phyloP scores from a whole-genome alignment of 2,888 invertebrate species.

The Drosophila quinaria region DNA sequence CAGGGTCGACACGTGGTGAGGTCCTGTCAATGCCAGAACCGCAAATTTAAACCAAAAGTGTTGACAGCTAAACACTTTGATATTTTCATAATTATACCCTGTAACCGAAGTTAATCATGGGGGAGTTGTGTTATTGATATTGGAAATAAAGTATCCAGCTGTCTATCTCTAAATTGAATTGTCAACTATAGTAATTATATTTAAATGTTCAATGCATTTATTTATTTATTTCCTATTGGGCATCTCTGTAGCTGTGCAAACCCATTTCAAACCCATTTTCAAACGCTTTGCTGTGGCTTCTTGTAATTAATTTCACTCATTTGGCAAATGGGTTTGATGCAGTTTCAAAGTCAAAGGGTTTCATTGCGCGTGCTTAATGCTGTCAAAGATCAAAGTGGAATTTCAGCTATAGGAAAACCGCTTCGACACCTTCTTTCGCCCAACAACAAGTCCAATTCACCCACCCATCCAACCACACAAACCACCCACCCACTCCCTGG shows the following conservation, averaged over 20 bases:
- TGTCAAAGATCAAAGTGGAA: conserved; percentile 70
- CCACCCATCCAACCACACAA: not conserved
- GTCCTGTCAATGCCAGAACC: conserved; percentile 60
- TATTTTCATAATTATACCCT: conserved; percentile 51
- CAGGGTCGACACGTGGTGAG: conserved; percentile 54
- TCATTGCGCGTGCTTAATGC: conserved; percentile 75
- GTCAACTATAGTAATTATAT: too few relatives aligned
- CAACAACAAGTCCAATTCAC: not conserved
- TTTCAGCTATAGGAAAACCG: conserved; percentile 49
- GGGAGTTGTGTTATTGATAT: not conserved
- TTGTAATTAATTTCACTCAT: conserved; percentile 76
- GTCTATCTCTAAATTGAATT: not conserved
- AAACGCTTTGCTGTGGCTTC: conserved; percentile 60
- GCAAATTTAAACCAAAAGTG: conserved; percentile 48
- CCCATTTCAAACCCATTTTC: not conserved
- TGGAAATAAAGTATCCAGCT: not conserved
- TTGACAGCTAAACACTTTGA: conserved; percentile 68
- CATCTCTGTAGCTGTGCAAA: conserved; percentile 3
- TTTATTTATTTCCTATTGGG: not conserved
- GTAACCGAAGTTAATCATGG: not conserved
- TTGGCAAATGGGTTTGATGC: conserved; percentile 69
- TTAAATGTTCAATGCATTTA: too few relatives aligned
- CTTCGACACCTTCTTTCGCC: conserved; percentile 56
- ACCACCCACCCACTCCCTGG: not conserved
- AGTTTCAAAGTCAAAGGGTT: conserved; percentile 61